Conservation (phyloP, 2,888 invertebrate species). For the Troides aeacus region DNA sequence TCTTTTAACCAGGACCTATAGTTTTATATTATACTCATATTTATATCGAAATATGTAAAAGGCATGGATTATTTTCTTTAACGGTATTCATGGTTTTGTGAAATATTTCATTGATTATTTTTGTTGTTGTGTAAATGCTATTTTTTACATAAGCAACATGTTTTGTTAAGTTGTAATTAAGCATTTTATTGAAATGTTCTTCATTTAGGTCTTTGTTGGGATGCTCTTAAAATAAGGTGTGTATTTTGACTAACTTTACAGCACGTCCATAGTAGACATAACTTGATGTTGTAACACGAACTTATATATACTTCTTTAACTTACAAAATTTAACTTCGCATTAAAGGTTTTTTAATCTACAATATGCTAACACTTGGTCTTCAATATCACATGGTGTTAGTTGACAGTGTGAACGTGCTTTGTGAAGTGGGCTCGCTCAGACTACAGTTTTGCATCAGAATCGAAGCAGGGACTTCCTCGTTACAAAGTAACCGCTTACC, state of each 20-base stretch:
- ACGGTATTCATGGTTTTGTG: no score
- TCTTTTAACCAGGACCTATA: no score
- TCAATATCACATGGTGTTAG: no score
- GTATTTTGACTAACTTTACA: conserved; percentile 45
- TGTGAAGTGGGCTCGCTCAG: no score
- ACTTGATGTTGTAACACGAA: background rate
- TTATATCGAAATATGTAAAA: no score
- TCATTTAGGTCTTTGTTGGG: conserved; percentile 74
- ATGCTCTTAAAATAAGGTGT: conserved; percentile 71
- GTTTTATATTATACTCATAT: no score
- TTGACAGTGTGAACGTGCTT: no score
- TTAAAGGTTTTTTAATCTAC: background rate
- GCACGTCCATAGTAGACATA: background rate
- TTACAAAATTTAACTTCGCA: background rate
- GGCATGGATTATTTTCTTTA: no score
- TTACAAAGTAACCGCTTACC: no score
- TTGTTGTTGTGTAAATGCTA: no score
- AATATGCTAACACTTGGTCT: background rate
- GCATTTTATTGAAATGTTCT: conserved; percentile 50
- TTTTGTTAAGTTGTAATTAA: background rate
- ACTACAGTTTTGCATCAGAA: no score
- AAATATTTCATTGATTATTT: background rate
- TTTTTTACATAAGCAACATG: background rate
- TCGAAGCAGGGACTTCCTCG: no score
- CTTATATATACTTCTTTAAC: background rate